Base-by-base conservation (phyloP, 2,797 vertebrate species). In the Anniella stebbinsi region DNA sequence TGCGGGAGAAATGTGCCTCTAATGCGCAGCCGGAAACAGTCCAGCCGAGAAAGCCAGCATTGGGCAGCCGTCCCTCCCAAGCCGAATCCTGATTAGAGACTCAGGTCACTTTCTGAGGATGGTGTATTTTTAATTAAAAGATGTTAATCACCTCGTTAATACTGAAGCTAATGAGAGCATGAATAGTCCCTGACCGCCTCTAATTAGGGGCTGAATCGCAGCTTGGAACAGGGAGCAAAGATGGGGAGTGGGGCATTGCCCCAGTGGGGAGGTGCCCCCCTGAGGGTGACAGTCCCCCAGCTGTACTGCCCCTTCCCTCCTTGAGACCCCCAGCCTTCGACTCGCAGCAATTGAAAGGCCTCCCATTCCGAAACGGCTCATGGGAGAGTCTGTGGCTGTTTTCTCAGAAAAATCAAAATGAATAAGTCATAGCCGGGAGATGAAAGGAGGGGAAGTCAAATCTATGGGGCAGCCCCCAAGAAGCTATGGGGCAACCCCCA, bases 121-220 rank as follows among this genome's bases (percentile, higher is more conserved):
- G 84, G 84, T 38, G 21, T 70, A 36, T 77, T 91, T 87, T 91
- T 91, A 91, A 91, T 89, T 89, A 89, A 91, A 88, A 91, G 91
- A 91, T 91, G 87, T 89, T 91, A 89, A 91, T 91, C 84, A 33
- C 36, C 87, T 91, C 18, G 60, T 91, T 91, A 89, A 89, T 91
- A 78, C 33, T 8, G 85, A 80, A 73, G n/a, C 86, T 90, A 92
- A 92, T 84, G 91, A 87, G 88, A 89, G 81, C 87, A 82, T 83
- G 87, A 33, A 89, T 83, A 86, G 70, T 86, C 77, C 87, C 87
- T 12, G 48, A 70, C 80, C 38, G 18, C 87, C 72, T 82, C 87
- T 89, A 91, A 91, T 91, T 89, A 87, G 80, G 73, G 73, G 45
- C 63, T n/a, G 38, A 80, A 45, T 33, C 11, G 30, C 54, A 18